These are phyloP conservation scores for Alfaro cultratus DNA, from an alignment of 2,797 vertebrate genomes.

Conservation along the genomic window DNA sequence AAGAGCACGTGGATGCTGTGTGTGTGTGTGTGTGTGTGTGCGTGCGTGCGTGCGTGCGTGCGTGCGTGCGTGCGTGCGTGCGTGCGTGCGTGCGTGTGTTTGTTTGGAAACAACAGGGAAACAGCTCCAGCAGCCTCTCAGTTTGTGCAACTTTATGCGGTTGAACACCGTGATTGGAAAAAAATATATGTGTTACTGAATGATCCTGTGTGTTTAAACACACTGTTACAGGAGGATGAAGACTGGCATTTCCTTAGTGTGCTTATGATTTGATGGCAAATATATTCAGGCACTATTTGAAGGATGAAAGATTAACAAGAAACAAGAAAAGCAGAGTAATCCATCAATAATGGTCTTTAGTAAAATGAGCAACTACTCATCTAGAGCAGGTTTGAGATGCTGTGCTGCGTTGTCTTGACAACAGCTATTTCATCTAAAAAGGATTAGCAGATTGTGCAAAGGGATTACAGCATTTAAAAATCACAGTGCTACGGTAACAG, in stretches of 20 bases:
- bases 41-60: too few relatives aligned
- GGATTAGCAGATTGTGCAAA: slow-evolving; percentile 54
- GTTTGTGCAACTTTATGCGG: slow-evolving; percentile 47
- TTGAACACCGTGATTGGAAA: slow-evolving; percentile 3
- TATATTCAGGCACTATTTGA: slow-evolving; percentile 41
- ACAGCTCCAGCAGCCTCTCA: slow-evolving; percentile 31
- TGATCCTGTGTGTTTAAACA: slow-evolving; percentile 15
- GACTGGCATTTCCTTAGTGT: neutral
- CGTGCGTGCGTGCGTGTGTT: neutral
- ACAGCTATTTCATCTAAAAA: slow-evolving; percentile 48
- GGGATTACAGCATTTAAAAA: slow-evolving; percentile 45
- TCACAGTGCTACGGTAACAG: slow-evolving; percentile 7
- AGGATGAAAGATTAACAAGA: slow-evolving; percentile 29
- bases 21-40: too few relatives aligned
- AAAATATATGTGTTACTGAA: slow-evolving; percentile 30
- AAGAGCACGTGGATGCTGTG: neutral
- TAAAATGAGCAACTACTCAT: slow-evolving; percentile 44
- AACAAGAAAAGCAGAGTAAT: slow-evolving; percentile 27
- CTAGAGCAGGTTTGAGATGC: slow-evolving; percentile 10
- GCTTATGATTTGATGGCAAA: slow-evolving; percentile 38
- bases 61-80: too few relatives aligned
- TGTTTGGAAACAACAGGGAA: slow-evolving; percentile 10
- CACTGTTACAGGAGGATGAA: slow-evolving; percentile 42
- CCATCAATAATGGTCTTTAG: slow-evolving; percentile 59
- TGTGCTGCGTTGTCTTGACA: slow-evolving; percentile 53